These are phyloP conservation scores for Mesoligia furuncula DNA, from an alignment of 2,888 invertebrate genomes.

Conservation along the genomic window DNA sequence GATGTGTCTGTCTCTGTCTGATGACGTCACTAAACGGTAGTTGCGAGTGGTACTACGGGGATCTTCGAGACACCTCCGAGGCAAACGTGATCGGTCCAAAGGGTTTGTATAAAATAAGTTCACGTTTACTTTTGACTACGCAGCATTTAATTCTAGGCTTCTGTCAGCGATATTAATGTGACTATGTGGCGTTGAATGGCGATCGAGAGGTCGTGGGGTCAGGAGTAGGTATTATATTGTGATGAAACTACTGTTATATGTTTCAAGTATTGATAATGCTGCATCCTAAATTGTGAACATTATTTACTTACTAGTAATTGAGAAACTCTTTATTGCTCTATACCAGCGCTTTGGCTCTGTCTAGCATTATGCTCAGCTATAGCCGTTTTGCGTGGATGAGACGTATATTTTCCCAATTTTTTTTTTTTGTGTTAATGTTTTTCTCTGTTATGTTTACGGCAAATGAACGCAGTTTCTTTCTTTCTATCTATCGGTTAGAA, in stretches of 20 bases:
- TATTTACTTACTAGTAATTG: neutral
- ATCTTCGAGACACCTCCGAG: constrained; percentile 65
- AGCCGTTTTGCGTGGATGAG: too few species aligned
- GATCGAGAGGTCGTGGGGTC: constrained; percentile 49
- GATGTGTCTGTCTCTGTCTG: constrained; percentile 72
- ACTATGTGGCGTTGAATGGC: constrained; percentile 46
- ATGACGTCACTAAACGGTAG: constrained; percentile 87
- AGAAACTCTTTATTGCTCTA: neutral
- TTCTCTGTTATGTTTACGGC: too few species aligned
- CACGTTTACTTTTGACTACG: constrained; percentile 19
- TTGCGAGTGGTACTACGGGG: constrained; percentile 71
- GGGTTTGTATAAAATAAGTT: constrained; percentile 42
- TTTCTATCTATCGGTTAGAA: neutral
- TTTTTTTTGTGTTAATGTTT: too few species aligned
- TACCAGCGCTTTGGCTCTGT: too few species aligned
- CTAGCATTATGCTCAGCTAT: too few species aligned
- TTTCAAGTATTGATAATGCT: neutral
- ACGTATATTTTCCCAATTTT: too few species aligned
- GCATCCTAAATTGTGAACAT: neutral
- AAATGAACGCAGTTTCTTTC: too few species aligned
- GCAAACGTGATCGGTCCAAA: constrained; percentile 56
- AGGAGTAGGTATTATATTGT: constrained; percentile 43
- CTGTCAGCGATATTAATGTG: constrained; percentile 35
- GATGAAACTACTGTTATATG: constrained; percentile 25
- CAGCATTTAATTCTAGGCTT: constrained; percentile 18